Evolutionary conservation across 2,888 invertebrate genomes (phyloP).

Genomic region (Phyllotreta striolata): DNA sequence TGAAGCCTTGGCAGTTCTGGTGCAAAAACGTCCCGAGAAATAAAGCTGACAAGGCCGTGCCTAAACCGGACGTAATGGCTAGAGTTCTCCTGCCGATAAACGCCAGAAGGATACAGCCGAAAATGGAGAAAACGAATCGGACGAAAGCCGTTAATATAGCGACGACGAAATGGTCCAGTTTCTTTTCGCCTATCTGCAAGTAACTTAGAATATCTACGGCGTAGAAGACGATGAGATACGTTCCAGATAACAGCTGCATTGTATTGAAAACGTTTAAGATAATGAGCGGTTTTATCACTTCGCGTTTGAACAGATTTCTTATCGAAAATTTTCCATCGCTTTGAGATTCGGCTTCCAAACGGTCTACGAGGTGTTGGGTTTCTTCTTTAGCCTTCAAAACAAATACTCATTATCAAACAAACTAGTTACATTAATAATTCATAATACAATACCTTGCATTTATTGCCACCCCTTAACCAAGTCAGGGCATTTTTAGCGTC

Average conservation of each 20-base stretch:
- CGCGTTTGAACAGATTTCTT: constrained; percentile 63
- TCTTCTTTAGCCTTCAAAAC: constrained; percentile 67
- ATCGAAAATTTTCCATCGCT: constrained; percentile 53
- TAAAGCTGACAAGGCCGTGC: constrained; percentile 72
- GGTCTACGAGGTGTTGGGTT: constrained; percentile 68
- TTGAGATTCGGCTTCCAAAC: constrained; percentile 66
- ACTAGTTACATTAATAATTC: no score
- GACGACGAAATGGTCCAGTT: constrained; percentile 64
- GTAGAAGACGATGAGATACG: constrained; percentile 80
- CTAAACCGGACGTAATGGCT: constrained; percentile 72
- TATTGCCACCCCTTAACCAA: constrained; percentile 57
- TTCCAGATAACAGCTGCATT: constrained; percentile 77
- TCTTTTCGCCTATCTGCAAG: constrained; percentile 60
- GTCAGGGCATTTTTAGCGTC: constrained; percentile 60
- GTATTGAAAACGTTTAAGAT: constrained; percentile 78
- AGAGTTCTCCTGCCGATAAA: constrained; percentile 71
- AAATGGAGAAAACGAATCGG: constrained; percentile 69
- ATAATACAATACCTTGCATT: constrained; percentile 59
- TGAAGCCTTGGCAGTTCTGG: constrained; percentile 52
- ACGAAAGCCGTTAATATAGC: constrained; percentile 76
- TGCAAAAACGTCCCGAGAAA: constrained; percentile 66
- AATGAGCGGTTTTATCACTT: constrained; percentile 75
- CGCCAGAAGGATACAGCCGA: constrained; percentile 72
- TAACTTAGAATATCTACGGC: constrained; percentile 76
- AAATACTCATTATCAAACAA: constrained; percentile 7